These are phyloP conservation scores for Siniperca knerii DNA, from an alignment of 2,113 vertebrate genomes.

Conservation along the genomic window DNA sequence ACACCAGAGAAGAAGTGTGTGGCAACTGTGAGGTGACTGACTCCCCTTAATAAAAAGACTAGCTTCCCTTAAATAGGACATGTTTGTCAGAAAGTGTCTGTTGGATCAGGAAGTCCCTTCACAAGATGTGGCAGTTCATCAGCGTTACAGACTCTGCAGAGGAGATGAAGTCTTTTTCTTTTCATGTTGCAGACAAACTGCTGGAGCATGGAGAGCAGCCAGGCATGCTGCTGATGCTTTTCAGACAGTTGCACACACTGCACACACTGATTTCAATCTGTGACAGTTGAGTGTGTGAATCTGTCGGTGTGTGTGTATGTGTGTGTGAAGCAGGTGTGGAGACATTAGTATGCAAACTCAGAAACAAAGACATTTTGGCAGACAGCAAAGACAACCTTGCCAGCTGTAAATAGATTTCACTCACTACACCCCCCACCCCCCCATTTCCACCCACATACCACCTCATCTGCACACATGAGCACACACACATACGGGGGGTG, in stretches of 20 bases:
- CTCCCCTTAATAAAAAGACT: background rate
- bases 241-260: conserved; percentile 30
- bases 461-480: conserved; percentile 6
- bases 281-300: background rate
- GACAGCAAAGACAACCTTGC: conserved; percentile 40
- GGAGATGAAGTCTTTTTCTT: conserved; percentile 30
- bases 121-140: conserved; percentile 29
- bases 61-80: background rate
- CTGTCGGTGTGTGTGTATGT: background rate
- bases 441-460: conserved; percentile 15
- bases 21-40: background rate
- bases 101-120: conserved; percentile 18
- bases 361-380: conserved; percentile 59
- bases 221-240: conserved; percentile 45
- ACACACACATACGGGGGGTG: background rate
- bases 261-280: conserved; percentile 17
- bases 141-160: conserved; percentile 3
- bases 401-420: conserved; percentile 58
- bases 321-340: conserved; percentile 36
- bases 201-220: conserved; percentile 33
- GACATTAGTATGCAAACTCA: conserved; percentile 52
- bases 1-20: background rate
- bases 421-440: conserved; percentile 11
- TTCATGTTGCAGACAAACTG: conserved; percentile 31
- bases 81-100: conserved; percentile 1